Evolutionary conservation across 2,888 invertebrate genomes (phyloP), one percentile per base, ranked within the genome.

Genomic region (Stenodera caucasica): DNA sequence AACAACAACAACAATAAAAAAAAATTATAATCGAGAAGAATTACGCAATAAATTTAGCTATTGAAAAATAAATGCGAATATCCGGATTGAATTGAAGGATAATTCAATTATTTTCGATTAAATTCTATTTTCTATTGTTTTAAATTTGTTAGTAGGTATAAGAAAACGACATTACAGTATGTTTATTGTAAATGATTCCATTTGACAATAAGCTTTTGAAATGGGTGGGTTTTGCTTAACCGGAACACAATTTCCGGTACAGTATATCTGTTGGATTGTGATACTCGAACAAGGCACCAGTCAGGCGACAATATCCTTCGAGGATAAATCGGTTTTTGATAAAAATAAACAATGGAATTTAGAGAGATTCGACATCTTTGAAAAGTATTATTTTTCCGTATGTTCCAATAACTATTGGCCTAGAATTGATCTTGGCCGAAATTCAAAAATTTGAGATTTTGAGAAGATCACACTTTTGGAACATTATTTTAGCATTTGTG

Each of bases 121-220:
- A 49, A 51, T n/a, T n/a, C n/a, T n/a, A 23, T 26, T 4, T 37
- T 52, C 58, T 29, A 55, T 61, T 62, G 58, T 62, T 62, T 58
- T 54, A 49, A 29, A 4, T 26, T 26, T 26, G 26, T 26, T 26
- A 5, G 7, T 26, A 26, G 7, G 11, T 40, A 18, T 18, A 45
- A 45, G 45, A 40, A 45, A 45, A n/a, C 45, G 21, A 45, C 18
- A 21, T 51, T 57, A 50, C 56, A 21, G 12, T 21, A 21, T 45
- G 45, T 21, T 45, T 45, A 21, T 45, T 23, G 55, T 63, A 60
- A 60, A 60, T 56, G 54, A 57, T 61, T 57, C n/a, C 37, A 50
- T 54, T 54, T 63, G 64, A 65, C 67, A 67, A 66, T 67, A 66
- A 64, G 67, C 54, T 67, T 63, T 51, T 45, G 65, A 65, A 63